Conservation (phyloP, 2,888 invertebrate genomes). For the Strigamia crassipes region DNA sequence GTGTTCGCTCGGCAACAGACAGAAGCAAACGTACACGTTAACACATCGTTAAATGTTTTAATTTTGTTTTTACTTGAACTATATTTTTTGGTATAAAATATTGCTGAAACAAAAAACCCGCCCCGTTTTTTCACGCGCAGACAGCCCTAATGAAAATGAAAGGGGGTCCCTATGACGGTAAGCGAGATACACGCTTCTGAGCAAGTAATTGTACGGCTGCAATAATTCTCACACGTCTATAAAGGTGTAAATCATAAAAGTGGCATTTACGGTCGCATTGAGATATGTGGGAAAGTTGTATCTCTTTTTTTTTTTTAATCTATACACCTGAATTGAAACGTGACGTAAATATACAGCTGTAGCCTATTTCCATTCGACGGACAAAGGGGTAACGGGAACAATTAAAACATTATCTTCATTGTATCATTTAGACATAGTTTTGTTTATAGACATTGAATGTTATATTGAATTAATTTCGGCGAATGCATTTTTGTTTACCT, state of each 20-base stretch:
- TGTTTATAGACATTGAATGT: not conserved
- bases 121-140: not conserved
- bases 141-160: not conserved
- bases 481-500: not conserved
- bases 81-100: not conserved
- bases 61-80: not conserved
- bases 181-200: slow-evolving; percentile 3
- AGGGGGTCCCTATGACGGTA: not conserved
- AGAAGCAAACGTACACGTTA: slow-evolving; percentile 7
- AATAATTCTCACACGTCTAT: slow-evolving; percentile 19
- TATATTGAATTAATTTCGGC: not conserved
- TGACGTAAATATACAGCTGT: not conserved
- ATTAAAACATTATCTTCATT: not conserved
- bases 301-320: not conserved
- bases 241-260: slow-evolving; percentile 1
- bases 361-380: not conserved
- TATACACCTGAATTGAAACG: not conserved
- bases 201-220: not conserved
- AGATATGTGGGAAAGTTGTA: slow-evolving; percentile 14
- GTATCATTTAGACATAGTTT: not conserved
- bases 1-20: not conserved
- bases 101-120: slow-evolving; percentile 17
- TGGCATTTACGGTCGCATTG: not conserved
- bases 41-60: not conserved
- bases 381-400: not conserved